Percentiles rank a stretch among this genome's conserved stretches.
phyloP scores from a whole-genome alignment of 2,888 invertebrate genomes.

The Electrophaes corylata region DNA sequence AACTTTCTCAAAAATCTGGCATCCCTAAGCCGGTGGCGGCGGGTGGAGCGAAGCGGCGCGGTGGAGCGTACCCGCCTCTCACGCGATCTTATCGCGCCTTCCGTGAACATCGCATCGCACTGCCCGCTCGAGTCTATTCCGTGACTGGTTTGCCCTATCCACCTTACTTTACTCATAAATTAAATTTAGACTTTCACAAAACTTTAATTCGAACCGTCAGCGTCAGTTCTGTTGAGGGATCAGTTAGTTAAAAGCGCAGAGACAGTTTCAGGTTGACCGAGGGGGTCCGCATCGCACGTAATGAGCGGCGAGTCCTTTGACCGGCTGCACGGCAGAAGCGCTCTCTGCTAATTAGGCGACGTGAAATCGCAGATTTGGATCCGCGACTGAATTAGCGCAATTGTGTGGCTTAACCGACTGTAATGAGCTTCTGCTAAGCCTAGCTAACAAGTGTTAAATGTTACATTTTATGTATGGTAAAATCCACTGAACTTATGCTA shows the following conservation, averaged over 20 bases:
- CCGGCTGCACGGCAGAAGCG: constrained; percentile 70
- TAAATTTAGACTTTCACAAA: constrained; percentile 56
- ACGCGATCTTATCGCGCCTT: constrained; percentile 82
- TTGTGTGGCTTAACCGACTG: constrained; percentile 66
- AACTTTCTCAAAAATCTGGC: constrained; percentile 35
- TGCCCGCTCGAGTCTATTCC: constrained; percentile 74
- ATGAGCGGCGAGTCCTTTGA: constrained; percentile 82
- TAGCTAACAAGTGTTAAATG: constrained; percentile 48
- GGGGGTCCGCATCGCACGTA: constrained; percentile 64
- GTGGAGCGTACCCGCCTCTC: constrained; percentile 73
- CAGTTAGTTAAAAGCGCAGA: constrained; percentile 62
- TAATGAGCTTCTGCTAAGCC: constrained; percentile 49
- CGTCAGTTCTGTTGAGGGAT: constrained; percentile 39
- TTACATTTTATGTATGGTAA: constrained; percentile 10
- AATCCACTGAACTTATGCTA: constrained; percentile 15
- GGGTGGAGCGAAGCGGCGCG: constrained; percentile 53
- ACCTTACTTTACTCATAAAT: constrained; percentile 61
- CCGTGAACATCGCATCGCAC: constrained; percentile 79
- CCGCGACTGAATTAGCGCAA: constrained; percentile 76
- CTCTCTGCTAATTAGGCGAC: constrained; percentile 78
- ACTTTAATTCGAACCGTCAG: constrained; percentile 48
- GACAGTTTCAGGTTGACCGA: constrained; percentile 61
- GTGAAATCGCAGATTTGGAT: constrained; percentile 75
- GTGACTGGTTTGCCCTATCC: constrained; percentile 69
- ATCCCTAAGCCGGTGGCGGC: constrained; percentile 56